These are phyloP conservation scores for Trissolcus brochymenae DNA, from an alignment of 2,888 invertebrate species.

Conservation along the genomic window DNA sequence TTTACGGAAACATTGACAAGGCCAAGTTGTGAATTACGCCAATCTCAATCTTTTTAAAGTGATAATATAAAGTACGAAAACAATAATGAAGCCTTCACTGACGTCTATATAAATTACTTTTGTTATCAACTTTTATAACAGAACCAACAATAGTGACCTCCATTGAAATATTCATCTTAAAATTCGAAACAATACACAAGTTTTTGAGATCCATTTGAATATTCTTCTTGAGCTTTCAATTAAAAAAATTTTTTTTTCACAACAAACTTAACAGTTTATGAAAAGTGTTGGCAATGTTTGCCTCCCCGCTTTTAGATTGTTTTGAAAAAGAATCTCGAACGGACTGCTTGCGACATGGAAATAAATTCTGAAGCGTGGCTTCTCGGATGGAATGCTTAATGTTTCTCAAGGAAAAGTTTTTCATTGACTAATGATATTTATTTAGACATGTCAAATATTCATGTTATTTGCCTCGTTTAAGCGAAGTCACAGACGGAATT, in stretches of 20 bases:
- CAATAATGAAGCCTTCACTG: not conserved
- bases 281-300: conserved; percentile 4
- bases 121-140: not conserved
- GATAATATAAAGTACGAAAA: not conserved
- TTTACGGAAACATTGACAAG: conserved; percentile 11
- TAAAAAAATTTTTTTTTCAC: too few species aligned
- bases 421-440: conserved; percentile 33
- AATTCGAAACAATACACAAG: not conserved
- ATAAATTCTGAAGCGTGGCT: conserved; percentile 19
- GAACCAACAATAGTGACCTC: not conserved
- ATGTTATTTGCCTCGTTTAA: conserved; percentile 10
- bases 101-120: not conserved
- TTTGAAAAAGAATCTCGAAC: conserved; percentile 21
- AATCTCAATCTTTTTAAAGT: conserved; percentile 1
- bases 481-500: conserved; percentile 1
- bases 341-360: conserved; percentile 21
- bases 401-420: conserved; percentile 18
- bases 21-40: conserved; percentile 14
- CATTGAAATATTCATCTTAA: conserved; percentile 1
- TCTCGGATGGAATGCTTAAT: conserved; percentile 29
- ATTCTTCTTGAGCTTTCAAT: too few species aligned
- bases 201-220: too few species aligned
- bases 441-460: conserved; percentile 8
- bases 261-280: not conserved
- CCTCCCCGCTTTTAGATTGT: conserved; percentile 9